These are phyloP conservation scores for Onychorhynchus coronatus DNA, from an alignment of 2,113 vertebrate species.

Conservation along the genomic window DNA sequence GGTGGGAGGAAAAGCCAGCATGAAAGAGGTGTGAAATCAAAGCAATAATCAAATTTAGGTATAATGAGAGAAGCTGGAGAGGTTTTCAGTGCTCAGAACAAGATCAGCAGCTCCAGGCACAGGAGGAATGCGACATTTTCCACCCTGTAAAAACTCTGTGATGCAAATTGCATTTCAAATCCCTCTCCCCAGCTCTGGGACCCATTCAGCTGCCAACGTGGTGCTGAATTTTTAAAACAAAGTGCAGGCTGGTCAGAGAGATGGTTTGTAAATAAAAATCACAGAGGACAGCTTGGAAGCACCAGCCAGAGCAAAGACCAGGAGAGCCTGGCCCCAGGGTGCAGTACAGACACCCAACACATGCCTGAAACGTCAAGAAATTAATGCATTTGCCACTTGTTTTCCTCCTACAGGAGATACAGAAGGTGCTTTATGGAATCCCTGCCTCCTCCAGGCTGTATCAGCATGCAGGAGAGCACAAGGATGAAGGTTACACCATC, in stretches of 20 bases:
- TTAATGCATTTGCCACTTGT: not conserved
- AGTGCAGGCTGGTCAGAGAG: not conserved
- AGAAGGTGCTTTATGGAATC: not conserved
- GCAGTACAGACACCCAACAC: rapidly evolving
- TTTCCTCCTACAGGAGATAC: not conserved
- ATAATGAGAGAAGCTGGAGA: not conserved
- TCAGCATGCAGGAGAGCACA: not conserved
- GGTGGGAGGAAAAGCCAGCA: not conserved
- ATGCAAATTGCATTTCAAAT: not conserved
- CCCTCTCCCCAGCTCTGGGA: not conserved
- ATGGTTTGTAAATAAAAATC: not conserved
- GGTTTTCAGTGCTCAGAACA: not conserved
- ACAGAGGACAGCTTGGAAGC: not conserved
- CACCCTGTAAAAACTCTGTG: rapidly evolving
- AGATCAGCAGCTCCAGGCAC: not conserved
- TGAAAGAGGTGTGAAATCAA: not conserved
- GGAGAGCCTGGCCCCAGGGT: not conserved
- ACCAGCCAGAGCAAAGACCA: not conserved
- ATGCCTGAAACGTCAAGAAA: not conserved
- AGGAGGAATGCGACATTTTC: rapidly evolving
- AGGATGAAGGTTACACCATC: not conserved
- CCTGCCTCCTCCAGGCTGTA: not conserved
- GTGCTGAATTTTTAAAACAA: not conserved
- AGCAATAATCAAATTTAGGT: not conserved
- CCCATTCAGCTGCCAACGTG: rapidly evolving